Evolutionary conservation across 2,888 invertebrate species (phyloP).

Genomic region (Plebejus anna): DNA sequence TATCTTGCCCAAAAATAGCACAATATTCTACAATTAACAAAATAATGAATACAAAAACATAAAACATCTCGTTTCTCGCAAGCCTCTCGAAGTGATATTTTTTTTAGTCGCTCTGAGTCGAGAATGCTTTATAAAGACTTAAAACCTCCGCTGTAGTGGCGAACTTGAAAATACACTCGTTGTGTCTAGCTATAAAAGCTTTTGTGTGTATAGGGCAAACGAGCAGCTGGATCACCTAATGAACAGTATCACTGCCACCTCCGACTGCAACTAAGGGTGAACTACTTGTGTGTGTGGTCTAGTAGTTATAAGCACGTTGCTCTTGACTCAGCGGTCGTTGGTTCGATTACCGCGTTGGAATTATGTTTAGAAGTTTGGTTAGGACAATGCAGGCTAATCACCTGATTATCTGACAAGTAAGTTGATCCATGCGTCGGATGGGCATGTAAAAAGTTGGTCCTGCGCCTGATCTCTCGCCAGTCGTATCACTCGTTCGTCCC

Average conservation of each 20-base stretch:
- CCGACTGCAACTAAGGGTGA: background rate
- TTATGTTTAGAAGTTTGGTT: no score
- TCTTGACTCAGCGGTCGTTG: no score
- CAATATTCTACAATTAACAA: background rate
- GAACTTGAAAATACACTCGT: slow-evolving; percentile 13
- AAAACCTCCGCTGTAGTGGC: slow-evolving; percentile 2
- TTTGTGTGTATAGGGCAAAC: background rate
- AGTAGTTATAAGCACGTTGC: no score
- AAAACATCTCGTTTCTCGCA: background rate
- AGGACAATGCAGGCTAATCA: no score
- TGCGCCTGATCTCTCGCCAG: no score
- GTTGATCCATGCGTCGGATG: no score
- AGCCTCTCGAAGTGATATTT: background rate
- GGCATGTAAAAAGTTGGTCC: no score
- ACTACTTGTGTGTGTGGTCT: no score
- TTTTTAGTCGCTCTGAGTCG: slow-evolving; percentile 8
- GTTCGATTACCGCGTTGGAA: no score
- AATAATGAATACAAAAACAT: background rate
- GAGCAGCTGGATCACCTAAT: background rate
- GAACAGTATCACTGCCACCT: no score
- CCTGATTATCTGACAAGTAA: no score
- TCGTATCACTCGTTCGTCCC: no score
- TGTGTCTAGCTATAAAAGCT: background rate
- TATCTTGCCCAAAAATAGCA: background rate
- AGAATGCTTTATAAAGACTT: slow-evolving; percentile 10